These are phyloP conservation scores for Bradypodion ventrale DNA, from an alignment of 2,797 vertebrate genomes.

Conservation along the genomic window DNA sequence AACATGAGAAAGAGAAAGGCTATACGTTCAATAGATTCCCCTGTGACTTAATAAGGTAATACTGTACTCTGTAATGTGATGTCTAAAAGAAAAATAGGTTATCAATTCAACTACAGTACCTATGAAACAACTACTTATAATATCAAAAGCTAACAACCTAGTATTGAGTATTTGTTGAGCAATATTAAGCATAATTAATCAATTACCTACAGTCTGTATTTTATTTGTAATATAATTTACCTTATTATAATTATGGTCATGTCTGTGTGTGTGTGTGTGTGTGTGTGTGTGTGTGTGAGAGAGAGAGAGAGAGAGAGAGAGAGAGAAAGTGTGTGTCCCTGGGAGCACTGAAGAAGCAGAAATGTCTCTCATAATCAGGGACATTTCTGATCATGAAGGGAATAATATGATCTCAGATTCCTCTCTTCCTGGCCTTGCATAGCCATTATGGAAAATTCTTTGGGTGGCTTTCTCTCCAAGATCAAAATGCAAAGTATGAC, in stretches of 20 bases:
- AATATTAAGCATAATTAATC: background rate
- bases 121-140: too few species aligned
- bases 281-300: too few species aligned
- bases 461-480: background rate
- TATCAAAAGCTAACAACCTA: background rate
- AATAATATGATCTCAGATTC: background rate
- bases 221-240: background rate
- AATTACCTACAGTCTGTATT: background rate
- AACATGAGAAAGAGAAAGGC: background rate
- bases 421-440: background rate
- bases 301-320: too few species aligned
- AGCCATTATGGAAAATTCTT: background rate
- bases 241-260: background rate
- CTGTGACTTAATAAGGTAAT: background rate
- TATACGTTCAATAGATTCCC: background rate
- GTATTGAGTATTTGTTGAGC: background rate
- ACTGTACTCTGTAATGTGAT: background rate
- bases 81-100: background rate
- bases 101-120: background rate
- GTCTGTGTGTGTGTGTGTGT: too few species aligned
- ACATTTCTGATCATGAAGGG: background rate
- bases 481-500: background rate
- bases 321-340: background rate
- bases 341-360: background rate
- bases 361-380: background rate